phyloP scores from a whole-genome alignment of 1,140 invertebrate species.

The Asbolus verrucosus region DNA sequence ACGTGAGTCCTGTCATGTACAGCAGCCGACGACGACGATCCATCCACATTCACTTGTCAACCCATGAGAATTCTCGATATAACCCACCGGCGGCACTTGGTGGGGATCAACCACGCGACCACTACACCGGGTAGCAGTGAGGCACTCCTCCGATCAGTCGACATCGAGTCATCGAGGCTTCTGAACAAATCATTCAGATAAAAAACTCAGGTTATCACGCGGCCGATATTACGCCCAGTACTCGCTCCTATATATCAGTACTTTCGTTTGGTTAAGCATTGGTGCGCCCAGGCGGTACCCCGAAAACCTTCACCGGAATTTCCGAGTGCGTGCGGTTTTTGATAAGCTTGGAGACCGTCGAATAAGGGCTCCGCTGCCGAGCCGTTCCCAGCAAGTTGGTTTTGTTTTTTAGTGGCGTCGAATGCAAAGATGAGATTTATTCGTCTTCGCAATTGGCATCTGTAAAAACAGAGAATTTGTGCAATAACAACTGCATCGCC shows the following conservation, averaged over 20 bases:
- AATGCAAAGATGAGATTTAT: slow-evolving; percentile 87
- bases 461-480: slow-evolving; percentile 56
- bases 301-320: slow-evolving; percentile 18
- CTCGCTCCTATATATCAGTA: slow-evolving; percentile 18
- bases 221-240: slow-evolving; percentile 3
- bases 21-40: not conserved
- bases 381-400: slow-evolving; percentile 17
- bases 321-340: slow-evolving; percentile 16
- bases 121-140: slow-evolving; percentile 20
- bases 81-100: slow-evolving; percentile 9
- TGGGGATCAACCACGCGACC: slow-evolving; percentile 25
- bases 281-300: slow-evolving; percentile 5
- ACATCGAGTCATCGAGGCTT: slow-evolving; percentile 32
- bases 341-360: slow-evolving; percentile 1
- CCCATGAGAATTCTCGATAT: slow-evolving; percentile 31
- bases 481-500: slow-evolving; percentile 39
- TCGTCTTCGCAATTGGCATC: slow-evolving; percentile 77
- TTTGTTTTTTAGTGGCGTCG: slow-evolving; percentile 81
- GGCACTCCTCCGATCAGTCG: slow-evolving; percentile 35
- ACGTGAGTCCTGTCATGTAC: slow-evolving; percentile 14
- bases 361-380: not conserved
- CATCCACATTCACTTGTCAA: slow-evolving; percentile 33
- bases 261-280: no score
- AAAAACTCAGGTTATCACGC: slow-evolving; percentile 21
- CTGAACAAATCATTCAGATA: slow-evolving; percentile 32